These are phyloP conservation scores for Agrypnia vestita DNA, from an alignment of 1,140 invertebrate genomes.

Conservation along the genomic window DNA sequence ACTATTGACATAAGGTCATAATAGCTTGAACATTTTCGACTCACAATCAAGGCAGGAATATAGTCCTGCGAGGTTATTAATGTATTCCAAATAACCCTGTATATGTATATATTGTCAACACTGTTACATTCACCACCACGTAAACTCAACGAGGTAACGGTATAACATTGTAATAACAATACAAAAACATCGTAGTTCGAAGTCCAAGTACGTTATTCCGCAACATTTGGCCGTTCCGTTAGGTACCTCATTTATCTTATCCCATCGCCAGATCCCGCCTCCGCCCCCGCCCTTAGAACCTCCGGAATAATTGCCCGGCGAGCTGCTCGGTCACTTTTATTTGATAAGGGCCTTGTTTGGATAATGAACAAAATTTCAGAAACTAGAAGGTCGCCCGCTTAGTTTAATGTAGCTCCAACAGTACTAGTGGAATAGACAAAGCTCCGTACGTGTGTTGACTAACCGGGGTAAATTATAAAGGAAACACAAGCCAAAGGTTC, in stretches of 20 bases:
- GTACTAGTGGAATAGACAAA: slow-evolving; percentile 22
- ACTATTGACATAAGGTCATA: too few relatives aligned
- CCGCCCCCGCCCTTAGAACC: not conserved
- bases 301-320: slow-evolving; percentile 29
- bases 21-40: too few relatives aligned
- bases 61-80: too few relatives aligned
- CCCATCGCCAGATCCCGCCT: not conserved
- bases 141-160: not conserved
- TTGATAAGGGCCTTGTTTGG: slow-evolving; percentile 33
- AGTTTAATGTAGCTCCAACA: slow-evolving; percentile 18
- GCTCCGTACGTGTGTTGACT: slow-evolving; percentile 16
- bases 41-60: too few relatives aligned
- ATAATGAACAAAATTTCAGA: slow-evolving; percentile 36
- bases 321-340: slow-evolving; percentile 32
- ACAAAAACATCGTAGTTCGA: slow-evolving; percentile 5
- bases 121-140: not conserved
- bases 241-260: slow-evolving; percentile 8
- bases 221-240: slow-evolving; percentile 13
- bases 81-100: too few relatives aligned
- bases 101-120: too few relatives aligned
- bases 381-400: slow-evolving; percentile 27
- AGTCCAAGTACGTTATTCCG: slow-evolving; percentile 17
- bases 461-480: slow-evolving; percentile 16
- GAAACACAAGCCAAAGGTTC: not conserved
- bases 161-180: slow-evolving; percentile 3